Evolutionary conservation across 2,888 invertebrate genomes (phyloP).

Genomic region (Chromoteleia sp.): DNA sequence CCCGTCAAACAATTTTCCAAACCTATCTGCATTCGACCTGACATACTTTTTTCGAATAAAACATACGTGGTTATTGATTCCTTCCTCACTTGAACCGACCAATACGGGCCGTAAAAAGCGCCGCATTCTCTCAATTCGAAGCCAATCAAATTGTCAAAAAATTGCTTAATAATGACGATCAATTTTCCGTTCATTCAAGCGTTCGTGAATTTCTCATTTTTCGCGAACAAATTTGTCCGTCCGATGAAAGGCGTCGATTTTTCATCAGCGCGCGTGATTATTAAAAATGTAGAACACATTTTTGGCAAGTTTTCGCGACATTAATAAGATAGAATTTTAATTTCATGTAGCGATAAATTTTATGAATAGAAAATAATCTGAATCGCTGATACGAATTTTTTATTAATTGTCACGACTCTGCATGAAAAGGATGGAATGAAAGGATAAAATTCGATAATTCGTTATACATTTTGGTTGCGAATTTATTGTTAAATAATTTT

Average conservation of each 20-base stretch:
- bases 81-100: constrained; percentile 3
- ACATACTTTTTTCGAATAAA: constrained; percentile 53
- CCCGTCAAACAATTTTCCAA: constrained; percentile 12
- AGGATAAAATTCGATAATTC: not conserved
- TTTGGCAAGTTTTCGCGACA: constrained; percentile 3
- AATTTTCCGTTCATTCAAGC: constrained; percentile 13
- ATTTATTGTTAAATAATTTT: too few relatives aligned
- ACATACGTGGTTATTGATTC: constrained; percentile 49
- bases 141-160: constrained; percentile 30
- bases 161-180: constrained; percentile 32
- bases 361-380: not conserved
- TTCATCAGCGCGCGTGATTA: constrained; percentile 2
- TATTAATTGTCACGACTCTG: not conserved
- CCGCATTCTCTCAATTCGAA: constrained; percentile 15
- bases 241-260: constrained; percentile 13
- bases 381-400: constrained; percentile 2
- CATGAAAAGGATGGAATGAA: not conserved
- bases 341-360: constrained; percentile 8
- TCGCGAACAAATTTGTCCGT: constrained; percentile 3
- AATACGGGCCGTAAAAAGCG: constrained; percentile 17
- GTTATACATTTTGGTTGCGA: too few relatives aligned
- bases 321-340: constrained; percentile 9
- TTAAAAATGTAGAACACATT: constrained; percentile 21
- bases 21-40: constrained; percentile 31
- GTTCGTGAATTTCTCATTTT: not conserved